Conservation (phyloP, 1,140 invertebrate genomes). For the Scaptodrosophila lebanonensis region DNA sequence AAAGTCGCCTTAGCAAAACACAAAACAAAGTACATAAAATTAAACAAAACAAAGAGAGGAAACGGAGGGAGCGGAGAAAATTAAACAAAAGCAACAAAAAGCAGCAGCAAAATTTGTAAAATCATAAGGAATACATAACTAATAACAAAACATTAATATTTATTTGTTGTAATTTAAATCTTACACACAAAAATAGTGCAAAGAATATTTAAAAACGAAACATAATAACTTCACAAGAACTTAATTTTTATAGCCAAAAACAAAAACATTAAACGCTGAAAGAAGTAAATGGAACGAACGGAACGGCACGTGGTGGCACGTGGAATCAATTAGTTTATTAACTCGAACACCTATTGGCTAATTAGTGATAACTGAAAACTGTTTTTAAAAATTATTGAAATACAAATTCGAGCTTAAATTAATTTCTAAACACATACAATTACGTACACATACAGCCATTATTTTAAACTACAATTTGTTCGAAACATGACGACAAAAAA, state of each 20-base stretch:
- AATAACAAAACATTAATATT: constrained; percentile 48
- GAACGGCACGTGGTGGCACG: constrained; percentile 5
- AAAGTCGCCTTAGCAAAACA: constrained; percentile 76
- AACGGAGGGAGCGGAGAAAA: too few relatives aligned
- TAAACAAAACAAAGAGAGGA: constrained; percentile 48
- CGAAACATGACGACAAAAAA: constrained; percentile 31
- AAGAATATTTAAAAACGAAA: constrained; percentile 58
- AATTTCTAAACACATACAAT: constrained; percentile 47
- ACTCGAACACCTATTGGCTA: constrained; percentile 52
- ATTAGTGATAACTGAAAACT: constrained; percentile 48
- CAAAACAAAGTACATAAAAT: constrained; percentile 55
- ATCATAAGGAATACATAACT: constrained; percentile 37
- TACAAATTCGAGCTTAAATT: constrained; percentile 72
- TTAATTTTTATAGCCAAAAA: constrained; percentile 77
- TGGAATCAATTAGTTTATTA: constrained; percentile 60
- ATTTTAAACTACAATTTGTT: constrained; percentile 30
- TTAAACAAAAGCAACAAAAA: constrained; percentile 20
- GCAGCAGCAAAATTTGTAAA: constrained; percentile 50
- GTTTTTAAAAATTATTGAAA: constrained; percentile 44
- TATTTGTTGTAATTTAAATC: constrained; percentile 64
- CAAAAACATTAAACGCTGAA: constrained; percentile 18
- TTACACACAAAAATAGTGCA: constrained; percentile 66
- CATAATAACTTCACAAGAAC: constrained; percentile 53
- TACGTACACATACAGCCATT: constrained; percentile 21
- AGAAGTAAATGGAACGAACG: constrained; percentile 4